Percentiles rank a stretch among this genome's conserved stretches.
These are phyloP conservation scores for Leptura quadrifasciata DNA, from an alignment of 2,888 invertebrate genomes.

Conservation along the genomic window DNA sequence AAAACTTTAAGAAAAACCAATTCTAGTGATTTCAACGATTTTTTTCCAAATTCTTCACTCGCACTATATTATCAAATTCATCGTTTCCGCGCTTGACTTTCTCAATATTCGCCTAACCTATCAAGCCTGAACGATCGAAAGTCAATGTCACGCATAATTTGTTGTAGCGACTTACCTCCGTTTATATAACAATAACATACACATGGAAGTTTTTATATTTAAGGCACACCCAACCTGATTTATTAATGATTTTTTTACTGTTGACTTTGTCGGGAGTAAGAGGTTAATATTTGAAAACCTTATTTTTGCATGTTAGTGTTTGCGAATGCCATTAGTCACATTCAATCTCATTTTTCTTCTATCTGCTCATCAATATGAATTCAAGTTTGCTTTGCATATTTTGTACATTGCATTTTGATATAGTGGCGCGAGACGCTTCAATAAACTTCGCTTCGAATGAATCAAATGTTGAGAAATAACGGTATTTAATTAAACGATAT, in stretches of 20 bases:
- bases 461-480: background rate
- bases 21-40: no score
- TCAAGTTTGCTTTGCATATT: no score
- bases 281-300: background rate
- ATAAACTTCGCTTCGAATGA: background rate
- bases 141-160: background rate
- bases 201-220: background rate
- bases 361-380: background rate
- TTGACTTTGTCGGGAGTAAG: slow-evolving; percentile 2
- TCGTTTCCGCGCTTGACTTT: no score
- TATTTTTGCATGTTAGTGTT: slow-evolving; percentile 1
- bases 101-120: no score
- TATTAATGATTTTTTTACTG: background rate
- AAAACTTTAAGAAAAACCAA: no score
- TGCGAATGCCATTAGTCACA: background rate
- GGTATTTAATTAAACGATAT: background rate
- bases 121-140: no score
- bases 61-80: no score
- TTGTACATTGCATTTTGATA: no score
- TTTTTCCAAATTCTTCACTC: no score
- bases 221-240: background rate
- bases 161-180: background rate
- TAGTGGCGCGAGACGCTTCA: background rate
- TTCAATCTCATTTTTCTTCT: background rate
- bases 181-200: no score